Conservation (phyloP, 2,888 invertebrate species). For the Acrobasis repandana region DNA sequence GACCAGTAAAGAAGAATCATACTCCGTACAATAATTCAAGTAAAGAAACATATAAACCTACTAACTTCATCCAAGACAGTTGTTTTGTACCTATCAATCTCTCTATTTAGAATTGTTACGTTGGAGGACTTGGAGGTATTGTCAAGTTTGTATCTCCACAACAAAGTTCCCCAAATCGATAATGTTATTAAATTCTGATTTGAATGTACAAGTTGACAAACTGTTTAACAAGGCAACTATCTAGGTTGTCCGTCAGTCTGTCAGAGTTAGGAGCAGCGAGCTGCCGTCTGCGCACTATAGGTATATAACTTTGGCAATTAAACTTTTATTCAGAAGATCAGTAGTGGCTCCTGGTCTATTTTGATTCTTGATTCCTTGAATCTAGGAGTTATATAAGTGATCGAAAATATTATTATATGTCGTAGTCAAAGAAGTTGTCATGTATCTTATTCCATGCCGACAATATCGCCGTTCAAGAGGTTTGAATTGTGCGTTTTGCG, state of each 20-base stretch:
- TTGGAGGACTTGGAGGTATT: not conserved
- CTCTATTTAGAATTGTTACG: no score
- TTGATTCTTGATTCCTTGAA: slow-evolving; percentile 30
- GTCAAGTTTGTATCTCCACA: slow-evolving; percentile 18
- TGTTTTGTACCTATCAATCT: no score
- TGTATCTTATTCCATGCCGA: no score
- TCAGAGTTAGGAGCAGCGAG: slow-evolving; percentile 20
- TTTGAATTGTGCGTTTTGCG: no score
- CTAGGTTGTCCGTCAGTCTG: slow-evolving; percentile 39
- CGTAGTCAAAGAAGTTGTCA: not conserved
- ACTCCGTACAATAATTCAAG: no score
- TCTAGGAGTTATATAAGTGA: not conserved
- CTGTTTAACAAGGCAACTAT: slow-evolving; percentile 42
- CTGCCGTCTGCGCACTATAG: slow-evolving; percentile 63
- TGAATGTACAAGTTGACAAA: slow-evolving; percentile 47
- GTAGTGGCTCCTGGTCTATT: slow-evolving; percentile 59
- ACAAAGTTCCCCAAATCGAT: slow-evolving; percentile 24
- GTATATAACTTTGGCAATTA: slow-evolving; percentile 78
- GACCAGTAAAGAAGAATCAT: no score
- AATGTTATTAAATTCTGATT: slow-evolving; percentile 40
- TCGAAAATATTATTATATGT: not conserved
- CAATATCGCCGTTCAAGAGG: no score
- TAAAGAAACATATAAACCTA: no score
- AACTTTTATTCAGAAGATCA: slow-evolving; percentile 73
- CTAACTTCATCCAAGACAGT: no score